Base-by-base conservation (phyloP, 1,140 invertebrate genomes). In the Maconellicoccus hirsutus region DNA sequence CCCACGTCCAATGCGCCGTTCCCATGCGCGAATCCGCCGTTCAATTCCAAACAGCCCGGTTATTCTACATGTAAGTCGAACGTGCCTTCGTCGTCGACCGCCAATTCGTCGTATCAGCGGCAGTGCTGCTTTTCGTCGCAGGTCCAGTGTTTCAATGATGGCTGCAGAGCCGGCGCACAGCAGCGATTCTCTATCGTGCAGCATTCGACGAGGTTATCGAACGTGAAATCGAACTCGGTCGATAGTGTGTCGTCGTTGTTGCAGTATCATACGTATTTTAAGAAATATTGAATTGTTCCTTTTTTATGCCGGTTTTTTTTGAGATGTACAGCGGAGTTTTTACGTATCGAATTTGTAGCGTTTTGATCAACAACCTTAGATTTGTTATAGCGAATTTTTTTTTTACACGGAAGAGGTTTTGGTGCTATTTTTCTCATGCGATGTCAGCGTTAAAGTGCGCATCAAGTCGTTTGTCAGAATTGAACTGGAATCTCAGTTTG, bases 81-180 rank as follows among this genome's bases (percentile, higher is more conserved):
- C 16, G 4, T 16, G 52, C 16, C 6, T n/a, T 7, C 4, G 16
- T 19, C 52, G 16, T 33, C 29, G 29, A 33, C 12, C 42, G 42
- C 42, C 12, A 52, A 52, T 16, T 52, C 42, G 42, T 33, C 29
- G 29, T 33, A 16, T 52, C 61, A 66, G 16, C 21, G 61, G 16
- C 61, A 66, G 61, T 66, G 61, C 25, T 66, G 61, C 16, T 66
- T 66, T 26, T 66, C 61, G 22, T 66, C 61, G 10, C 61, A 66
- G 21, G 25, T 66, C 10, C 61, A 66, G 10, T 66, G 61, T 66
- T 66, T 52, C n/a, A 52, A 66, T 25, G 4, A 12, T 3, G 25
- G 6, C 22, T 66, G 61, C 61, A 8, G 3, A 4, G 16, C 6
- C 10, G 21, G 25, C 22, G 3, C 61, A 8, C 61, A 66, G 61